These are phyloP conservation scores for Lordiphosa mommai DNA, from an alignment of 1,140 invertebrate species.

Conservation along the genomic window DNA sequence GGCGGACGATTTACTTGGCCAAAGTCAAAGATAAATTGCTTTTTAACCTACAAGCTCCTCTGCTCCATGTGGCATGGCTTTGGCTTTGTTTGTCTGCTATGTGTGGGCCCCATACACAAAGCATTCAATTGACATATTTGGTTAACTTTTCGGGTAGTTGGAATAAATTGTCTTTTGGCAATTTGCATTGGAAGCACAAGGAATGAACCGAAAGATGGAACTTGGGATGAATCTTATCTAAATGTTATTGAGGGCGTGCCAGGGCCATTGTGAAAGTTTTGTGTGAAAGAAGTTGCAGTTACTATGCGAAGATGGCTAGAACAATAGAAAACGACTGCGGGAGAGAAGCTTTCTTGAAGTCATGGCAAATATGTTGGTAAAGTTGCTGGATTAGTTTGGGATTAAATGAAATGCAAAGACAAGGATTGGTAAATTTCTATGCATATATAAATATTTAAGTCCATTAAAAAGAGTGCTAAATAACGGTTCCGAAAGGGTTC, in stretches of 20 bases:
- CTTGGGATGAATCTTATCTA: conserved; percentile 39
- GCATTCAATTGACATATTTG: conserved; percentile 72
- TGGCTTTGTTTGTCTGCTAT: conserved; percentile 57
- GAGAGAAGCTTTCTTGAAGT: conserved; percentile 26
- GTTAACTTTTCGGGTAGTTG: conserved; percentile 69
- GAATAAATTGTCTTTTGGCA: conserved; percentile 71
- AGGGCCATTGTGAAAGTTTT: conserved; percentile 37
- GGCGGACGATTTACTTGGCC: conserved; percentile 59
- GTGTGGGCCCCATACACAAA: conserved; percentile 13
- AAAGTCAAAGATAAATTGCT: conserved; percentile 76
- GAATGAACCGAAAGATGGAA: conserved; percentile 15
- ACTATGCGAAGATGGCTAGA: conserved; percentile 22
- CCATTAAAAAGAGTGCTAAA: no score
- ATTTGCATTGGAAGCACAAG: conserved; percentile 61
- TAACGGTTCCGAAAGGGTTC: no score
- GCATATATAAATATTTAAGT: no score
- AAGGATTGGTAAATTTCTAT: no score
- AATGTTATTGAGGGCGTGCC: conserved; percentile 40
- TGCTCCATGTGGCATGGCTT: conserved; percentile 50
- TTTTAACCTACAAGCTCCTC: conserved; percentile 67
- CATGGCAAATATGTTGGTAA: conserved; percentile 39
- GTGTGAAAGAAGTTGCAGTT: conserved; percentile 4
- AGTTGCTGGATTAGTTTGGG: conserved; percentile 36
- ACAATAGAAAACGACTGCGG: conserved; percentile 42
- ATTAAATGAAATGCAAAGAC: conserved; percentile 22